Evolutionary conservation across 2,113 vertebrate genomes (phyloP).

Genomic region (Pseudopodoces humilis): DNA sequence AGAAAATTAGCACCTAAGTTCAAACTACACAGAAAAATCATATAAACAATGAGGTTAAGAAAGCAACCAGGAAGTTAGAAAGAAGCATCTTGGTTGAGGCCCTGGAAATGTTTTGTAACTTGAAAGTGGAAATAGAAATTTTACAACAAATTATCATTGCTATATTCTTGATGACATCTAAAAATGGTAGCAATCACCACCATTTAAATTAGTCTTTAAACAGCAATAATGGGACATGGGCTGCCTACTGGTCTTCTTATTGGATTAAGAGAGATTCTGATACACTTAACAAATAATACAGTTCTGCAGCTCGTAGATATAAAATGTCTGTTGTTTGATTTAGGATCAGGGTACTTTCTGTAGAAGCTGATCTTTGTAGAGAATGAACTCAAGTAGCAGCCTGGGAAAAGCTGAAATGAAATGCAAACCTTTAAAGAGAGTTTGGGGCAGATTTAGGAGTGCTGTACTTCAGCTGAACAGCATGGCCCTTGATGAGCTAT

Average conservation of each 20-base stretch:
- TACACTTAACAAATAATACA: neutral
- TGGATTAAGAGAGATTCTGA: neutral
- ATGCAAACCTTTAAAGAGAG: constrained; percentile 1
- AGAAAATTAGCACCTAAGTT: neutral
- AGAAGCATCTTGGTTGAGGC: neutral
- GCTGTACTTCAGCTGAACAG: neutral
- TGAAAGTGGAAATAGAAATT: neutral
- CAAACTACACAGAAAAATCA: neutral
- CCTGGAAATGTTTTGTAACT: neutral
- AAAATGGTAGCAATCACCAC: neutral
- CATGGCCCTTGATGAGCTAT: neutral
- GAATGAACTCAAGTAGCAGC: constrained; percentile 5
- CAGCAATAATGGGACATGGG: neutral
- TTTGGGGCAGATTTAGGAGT: neutral
- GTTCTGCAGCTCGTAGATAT: neutral
- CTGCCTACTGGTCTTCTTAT: neutral
- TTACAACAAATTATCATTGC: neutral
- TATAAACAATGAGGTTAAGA: neutral
- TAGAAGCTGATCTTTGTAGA: neutral
- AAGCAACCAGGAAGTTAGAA: neutral
- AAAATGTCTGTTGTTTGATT: neutral
- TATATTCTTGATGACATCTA: neutral
- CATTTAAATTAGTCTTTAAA: neutral
- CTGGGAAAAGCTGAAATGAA: neutral
- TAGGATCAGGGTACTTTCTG: neutral